Conservation (phyloP, 2,797 vertebrate genomes). For the Alauda arvensis region DNA sequence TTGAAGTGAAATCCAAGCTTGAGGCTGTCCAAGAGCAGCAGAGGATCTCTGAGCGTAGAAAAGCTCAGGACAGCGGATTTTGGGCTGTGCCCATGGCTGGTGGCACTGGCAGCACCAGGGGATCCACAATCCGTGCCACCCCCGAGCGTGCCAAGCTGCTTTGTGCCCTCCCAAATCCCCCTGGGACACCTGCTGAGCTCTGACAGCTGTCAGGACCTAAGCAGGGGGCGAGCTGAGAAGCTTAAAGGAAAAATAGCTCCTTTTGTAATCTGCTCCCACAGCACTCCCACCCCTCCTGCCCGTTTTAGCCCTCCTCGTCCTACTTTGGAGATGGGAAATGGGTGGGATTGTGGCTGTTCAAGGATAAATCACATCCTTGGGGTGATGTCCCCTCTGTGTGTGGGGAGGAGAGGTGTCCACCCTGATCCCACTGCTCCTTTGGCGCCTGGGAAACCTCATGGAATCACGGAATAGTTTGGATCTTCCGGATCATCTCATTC, state of each 20-base stretch:
- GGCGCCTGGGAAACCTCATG: not conserved
- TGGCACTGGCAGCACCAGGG: not conserved
- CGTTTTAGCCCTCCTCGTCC: not conserved
- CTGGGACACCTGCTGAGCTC: not conserved
- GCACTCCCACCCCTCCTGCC: not conserved
- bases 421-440: not conserved
- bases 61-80: not conserved
- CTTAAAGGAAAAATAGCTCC: not conserved
- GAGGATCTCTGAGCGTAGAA: not conserved
- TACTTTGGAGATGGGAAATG: not conserved
- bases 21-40: not conserved
- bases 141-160: not conserved
- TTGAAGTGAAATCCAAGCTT: not conserved
- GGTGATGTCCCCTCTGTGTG: accelerated
- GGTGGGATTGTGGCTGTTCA: not conserved
- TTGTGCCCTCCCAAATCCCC: not conserved
- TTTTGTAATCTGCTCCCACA: not conserved
- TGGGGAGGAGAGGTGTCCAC: not conserved
- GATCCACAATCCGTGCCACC: not conserved
- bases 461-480: not conserved
- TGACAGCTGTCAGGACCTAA: not conserved
- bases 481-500: not conserved
- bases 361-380: no score
- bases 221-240: not conserved
- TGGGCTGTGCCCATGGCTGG: no score